Base-by-base conservation (phyloP, 2,888 invertebrate species). In the Agrotis segetum region DNA sequence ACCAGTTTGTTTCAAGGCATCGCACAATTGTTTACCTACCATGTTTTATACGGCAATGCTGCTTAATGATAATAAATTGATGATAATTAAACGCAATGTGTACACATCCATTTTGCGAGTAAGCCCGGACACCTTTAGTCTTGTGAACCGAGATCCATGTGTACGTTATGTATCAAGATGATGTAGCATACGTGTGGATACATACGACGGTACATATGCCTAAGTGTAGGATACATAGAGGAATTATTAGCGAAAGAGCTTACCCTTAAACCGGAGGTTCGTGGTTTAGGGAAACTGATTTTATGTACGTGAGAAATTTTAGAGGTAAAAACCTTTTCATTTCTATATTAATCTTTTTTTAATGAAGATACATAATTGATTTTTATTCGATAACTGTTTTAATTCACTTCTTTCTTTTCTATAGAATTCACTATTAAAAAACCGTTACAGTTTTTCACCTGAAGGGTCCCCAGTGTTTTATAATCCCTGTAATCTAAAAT, bases 41-140 rank as follows among this genome's bases (percentile, higher is more conserved):
- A 50, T 79, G 71, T 87, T 86, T 86, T 82, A 84, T 84, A 83
- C 83, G 71, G 83, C 80, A 81, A 80, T 84, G 78, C 75, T 71
- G 84, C 80, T 84, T 83, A 87, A 86, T 87, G 86, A 86, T 86
- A 86, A 86, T 86, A 87, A 86, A 86, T 86, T 84, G 86, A 85
- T 78, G 80, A 86, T 84, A 86, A 86, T 86, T 86, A 87, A 84
- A 84, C 85, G 85, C 83, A 84, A 87, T 86, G 85, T 86, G 81
- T 86, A 86, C 87, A 85, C 84, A 87, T 86, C 86, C 87, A 86
- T 86, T 86, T 86, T 85, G 81, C 72, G 85, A 81, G 87, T 86
- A 86, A 86, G 79, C 85, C 78, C 83, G 81, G 85, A 79, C 85
- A 85, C 85, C 87, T 86, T 84, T 79, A 83, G 83, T 77, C 79